phyloP scores from a whole-genome alignment of 2,888 invertebrate genomes.

The Onchidella celtica region DNA sequence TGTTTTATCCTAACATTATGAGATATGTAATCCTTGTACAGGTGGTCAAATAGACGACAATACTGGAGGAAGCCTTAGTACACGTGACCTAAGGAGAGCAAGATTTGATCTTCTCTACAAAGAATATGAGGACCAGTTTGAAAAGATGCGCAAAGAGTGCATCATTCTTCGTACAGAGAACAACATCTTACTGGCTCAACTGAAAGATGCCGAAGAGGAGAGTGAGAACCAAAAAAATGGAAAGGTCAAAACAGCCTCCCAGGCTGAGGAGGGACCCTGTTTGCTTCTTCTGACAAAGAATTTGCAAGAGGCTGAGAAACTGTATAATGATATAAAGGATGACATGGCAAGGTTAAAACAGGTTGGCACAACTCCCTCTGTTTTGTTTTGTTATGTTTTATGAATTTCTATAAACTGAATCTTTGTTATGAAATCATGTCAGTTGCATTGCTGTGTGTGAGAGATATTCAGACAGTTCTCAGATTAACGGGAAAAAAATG shows the following conservation, averaged over 20 bases:
- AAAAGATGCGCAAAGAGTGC: slow-evolving; percentile 63
- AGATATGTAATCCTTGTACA: too few species aligned
- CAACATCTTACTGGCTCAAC: slow-evolving; percentile 64
- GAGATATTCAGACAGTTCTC: too few species aligned
- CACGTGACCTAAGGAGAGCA: slow-evolving; percentile 71
- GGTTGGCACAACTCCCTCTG: slow-evolving; percentile 56
- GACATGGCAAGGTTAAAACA: slow-evolving; percentile 69
- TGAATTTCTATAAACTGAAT: too few species aligned
- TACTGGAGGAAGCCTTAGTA: slow-evolving; percentile 63
- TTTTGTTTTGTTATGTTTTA: too few species aligned
- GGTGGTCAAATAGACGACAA: slow-evolving; percentile 72
- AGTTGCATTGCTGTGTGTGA: too few species aligned
- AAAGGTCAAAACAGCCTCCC: neutral
- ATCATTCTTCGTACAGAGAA: slow-evolving; percentile 66
- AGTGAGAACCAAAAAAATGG: neutral
- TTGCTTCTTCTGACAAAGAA: slow-evolving; percentile 64
- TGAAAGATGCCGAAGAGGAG: slow-evolving; percentile 53
- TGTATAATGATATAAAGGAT: slow-evolving; percentile 69
- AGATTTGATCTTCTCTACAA: slow-evolving; percentile 75
- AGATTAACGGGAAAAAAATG: too few species aligned
- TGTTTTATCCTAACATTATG: too few species aligned
- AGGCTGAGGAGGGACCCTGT: slow-evolving; percentile 44
- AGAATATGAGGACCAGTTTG: slow-evolving; percentile 77
- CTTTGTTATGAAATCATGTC: too few species aligned
- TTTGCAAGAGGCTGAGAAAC: slow-evolving; percentile 72